Evolutionary conservation across 2,888 invertebrate species (phyloP).

Genomic region (Adelphocoris suturalis): DNA sequence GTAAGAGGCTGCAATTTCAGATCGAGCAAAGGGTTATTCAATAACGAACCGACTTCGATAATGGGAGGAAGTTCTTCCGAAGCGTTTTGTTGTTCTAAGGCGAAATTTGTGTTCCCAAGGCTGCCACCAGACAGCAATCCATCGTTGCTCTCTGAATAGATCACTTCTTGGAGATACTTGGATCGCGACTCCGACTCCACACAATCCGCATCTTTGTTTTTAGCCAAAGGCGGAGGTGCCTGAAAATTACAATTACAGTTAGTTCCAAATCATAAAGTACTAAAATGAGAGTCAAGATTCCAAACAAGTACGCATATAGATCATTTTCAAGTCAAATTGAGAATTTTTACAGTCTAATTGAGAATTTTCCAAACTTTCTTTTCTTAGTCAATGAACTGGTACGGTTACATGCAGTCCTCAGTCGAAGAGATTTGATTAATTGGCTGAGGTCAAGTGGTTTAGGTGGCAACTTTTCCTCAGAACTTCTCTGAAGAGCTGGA

Average conservation of each 20-base stretch:
- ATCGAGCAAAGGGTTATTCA: slow-evolving; percentile 55
- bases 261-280: no score
- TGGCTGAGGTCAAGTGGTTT: no score
- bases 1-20: slow-evolving; percentile 70
- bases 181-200: background rate
- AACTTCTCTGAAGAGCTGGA: no score
- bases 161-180: slow-evolving; percentile 16
- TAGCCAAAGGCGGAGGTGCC: background rate
- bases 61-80: slow-evolving; percentile 73
- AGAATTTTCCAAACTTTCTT: no score
- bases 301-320: no score
- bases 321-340: no score
- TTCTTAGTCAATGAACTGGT: no score
- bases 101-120: background rate
- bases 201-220: background rate
- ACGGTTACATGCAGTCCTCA: no score
- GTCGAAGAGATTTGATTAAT: no score
- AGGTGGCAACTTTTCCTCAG: no score
- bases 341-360: no score
- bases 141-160: slow-evolving; percentile 5
- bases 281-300: no score
- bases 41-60: slow-evolving; percentile 66
- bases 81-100: slow-evolving; percentile 4
- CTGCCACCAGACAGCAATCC: slow-evolving; percentile 13
- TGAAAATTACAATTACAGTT: background rate